A percentile compares a stretch with the other conserved stretches of the same genome.
These are phyloP conservation scores for Steinernema hermaphroditum DNA, from an alignment of 2,888 invertebrate genomes.

Conservation along the genomic window DNA sequence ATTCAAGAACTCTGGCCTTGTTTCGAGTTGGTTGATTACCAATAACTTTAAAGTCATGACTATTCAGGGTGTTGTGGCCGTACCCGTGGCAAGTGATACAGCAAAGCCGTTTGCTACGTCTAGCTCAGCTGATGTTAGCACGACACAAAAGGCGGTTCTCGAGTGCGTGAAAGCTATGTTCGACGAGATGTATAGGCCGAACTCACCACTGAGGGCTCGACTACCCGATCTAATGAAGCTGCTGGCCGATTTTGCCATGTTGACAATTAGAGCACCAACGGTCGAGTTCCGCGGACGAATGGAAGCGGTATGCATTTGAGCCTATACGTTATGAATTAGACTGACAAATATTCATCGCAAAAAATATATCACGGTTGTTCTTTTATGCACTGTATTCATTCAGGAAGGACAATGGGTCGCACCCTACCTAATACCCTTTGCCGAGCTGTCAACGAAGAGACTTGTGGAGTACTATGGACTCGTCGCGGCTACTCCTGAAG, in stretches of 20 bases:
- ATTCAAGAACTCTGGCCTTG: constrained; percentile 44
- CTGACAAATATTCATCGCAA: no score
- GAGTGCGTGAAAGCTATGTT: constrained; percentile 11
- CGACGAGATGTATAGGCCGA: constrained; percentile 30
- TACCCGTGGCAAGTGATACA: constrained; percentile 80
- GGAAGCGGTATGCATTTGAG: not conserved
- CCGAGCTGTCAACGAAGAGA: constrained; percentile 79
- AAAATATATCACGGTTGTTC: no score
- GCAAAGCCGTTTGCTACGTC: constrained; percentile 72
- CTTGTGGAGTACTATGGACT: constrained; percentile 78
- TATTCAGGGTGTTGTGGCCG: constrained; percentile 78
- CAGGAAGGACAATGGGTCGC: not conserved
- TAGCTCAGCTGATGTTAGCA: not conserved
- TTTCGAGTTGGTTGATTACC: constrained; percentile 40
- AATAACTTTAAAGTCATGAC: constrained; percentile 67
- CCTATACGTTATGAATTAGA: no score
- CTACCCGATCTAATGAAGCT: constrained; percentile 69
- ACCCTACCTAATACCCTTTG: constrained; percentile 80
- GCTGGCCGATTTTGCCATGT: constrained; percentile 67
- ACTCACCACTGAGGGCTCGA: constrained; percentile 41
- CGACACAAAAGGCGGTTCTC: not conserved
- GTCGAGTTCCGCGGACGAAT: constrained; percentile 36
- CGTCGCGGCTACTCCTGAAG: constrained; percentile 76
- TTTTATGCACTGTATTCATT: no score
- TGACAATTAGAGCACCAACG: constrained; percentile 48